Evolutionary conservation across 2,888 invertebrate species (phyloP).

Genomic region (Bombylius major): DNA sequence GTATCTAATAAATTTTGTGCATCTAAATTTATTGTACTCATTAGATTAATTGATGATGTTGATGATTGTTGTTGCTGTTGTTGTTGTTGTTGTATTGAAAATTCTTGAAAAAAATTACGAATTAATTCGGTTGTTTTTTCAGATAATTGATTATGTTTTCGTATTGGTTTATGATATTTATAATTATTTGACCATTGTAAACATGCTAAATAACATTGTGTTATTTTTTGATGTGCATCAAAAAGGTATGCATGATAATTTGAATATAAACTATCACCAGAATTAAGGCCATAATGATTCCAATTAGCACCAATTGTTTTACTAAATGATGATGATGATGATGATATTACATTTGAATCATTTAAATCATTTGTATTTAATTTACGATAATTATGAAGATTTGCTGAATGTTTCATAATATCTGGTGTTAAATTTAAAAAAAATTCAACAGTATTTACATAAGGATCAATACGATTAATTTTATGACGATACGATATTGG

Average conservation of each 20-base stretch:
- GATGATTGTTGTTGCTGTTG: not conserved
- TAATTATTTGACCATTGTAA: constrained; percentile 68
- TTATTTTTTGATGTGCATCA: constrained; percentile 69
- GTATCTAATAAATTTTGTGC: constrained; percentile 17
- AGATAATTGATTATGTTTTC: constrained; percentile 20
- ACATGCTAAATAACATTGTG: constrained; percentile 61
- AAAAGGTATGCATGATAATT: constrained; percentile 78
- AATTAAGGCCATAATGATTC: constrained; percentile 41
- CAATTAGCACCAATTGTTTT: constrained; percentile 40
- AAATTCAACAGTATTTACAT: constrained; percentile 60
- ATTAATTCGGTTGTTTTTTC: constrained; percentile 27
- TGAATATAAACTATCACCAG: constrained; percentile 57
- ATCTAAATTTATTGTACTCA: constrained; percentile 2
- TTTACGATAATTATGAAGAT: constrained; percentile 5
- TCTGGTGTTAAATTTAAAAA: constrained; percentile 61
- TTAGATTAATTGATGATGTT: no score
- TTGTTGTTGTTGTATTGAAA: constrained; percentile 14
- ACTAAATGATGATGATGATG: constrained; percentile 24
- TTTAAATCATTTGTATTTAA: not conserved
- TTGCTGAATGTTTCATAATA: constrained; percentile 29
- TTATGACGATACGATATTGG: constrained; percentile 59
- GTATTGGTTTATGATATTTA: constrained; percentile 42
- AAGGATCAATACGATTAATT: constrained; percentile 57
- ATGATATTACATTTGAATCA: constrained; percentile 1
- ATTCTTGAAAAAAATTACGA: constrained; percentile 32